These are phyloP conservation scores for Epinotia nisella DNA, from an alignment of 2,888 invertebrate species.

Conservation along the genomic window DNA sequence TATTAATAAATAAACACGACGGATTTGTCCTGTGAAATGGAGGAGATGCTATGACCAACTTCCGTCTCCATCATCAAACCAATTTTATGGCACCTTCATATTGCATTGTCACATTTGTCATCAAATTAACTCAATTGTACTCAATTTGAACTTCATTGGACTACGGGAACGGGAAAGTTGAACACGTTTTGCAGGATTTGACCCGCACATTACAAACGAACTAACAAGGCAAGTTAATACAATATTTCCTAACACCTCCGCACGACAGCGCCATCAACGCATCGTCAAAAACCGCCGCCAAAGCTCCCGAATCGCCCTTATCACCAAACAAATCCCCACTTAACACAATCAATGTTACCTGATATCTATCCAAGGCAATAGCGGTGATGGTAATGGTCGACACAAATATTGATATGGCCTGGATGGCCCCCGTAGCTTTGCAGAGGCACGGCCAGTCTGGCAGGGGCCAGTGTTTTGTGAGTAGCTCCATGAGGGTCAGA, in stretches of 20 bases:
- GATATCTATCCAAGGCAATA: conserved; percentile 93
- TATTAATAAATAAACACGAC: no score
- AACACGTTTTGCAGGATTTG: no score
- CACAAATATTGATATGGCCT: conserved; percentile 96
- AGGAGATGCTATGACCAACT: no score
- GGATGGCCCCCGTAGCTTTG: conserved; percentile 93
- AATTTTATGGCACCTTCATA: no score
- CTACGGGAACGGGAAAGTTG: no score
- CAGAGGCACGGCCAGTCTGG: conserved; percentile 91
- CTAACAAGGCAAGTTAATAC: no score
- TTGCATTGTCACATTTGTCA: no score
- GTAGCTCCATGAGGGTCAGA: conserved; percentile 93
- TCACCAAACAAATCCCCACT: conserved; percentile 17
- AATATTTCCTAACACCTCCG: background rate
- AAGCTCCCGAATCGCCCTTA: conserved; percentile 1
- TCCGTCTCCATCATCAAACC: no score
- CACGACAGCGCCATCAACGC: background rate
- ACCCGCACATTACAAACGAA: no score
- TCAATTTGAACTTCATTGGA: no score
- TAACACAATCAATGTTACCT: conserved; percentile 75
- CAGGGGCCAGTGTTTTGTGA: conserved; percentile 94
- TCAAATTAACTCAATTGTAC: no score
- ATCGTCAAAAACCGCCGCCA: background rate
- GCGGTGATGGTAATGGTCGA: conserved; percentile 97
- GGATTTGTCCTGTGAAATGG: no score